Conservation (phyloP, 2,888 invertebrate species). For the Monopis laevigella region DNA sequence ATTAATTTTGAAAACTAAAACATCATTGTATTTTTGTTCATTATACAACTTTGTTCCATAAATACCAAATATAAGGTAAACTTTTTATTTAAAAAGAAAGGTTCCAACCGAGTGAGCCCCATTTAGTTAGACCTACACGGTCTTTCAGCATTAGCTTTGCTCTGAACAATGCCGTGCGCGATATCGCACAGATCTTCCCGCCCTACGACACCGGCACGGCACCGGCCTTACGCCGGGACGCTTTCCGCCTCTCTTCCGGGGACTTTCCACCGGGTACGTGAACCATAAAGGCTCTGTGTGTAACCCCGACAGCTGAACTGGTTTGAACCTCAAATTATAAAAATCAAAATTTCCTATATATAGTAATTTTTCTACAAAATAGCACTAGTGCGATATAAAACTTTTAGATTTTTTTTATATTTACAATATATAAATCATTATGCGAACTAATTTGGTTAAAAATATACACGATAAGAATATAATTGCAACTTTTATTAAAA, state of each 20-base stretch:
- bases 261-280: slow-evolving; percentile 63
- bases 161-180: slow-evolving; percentile 54
- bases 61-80: too few relatives aligned
- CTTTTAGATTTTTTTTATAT: not conserved
- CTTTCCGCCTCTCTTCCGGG: slow-evolving; percentile 64
- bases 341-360: not conserved
- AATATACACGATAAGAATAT: too few relatives aligned
- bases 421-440: not conserved
- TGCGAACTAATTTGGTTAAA: too few relatives aligned
- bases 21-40: too few relatives aligned
- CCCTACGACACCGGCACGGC: slow-evolving; percentile 43
- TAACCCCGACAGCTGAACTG: slow-evolving; percentile 60
- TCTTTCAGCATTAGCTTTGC: slow-evolving; percentile 55
- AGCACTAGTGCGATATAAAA: slow-evolving; percentile 33
- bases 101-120: slow-evolving; percentile 64
- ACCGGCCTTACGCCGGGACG: slow-evolving; percentile 43
- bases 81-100: slow-evolving; percentile 22
- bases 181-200: slow-evolving; percentile 38
- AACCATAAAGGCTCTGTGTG: slow-evolving; percentile 43
- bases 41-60: too few relatives aligned
- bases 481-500: too few relatives aligned
- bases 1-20: too few relatives aligned
- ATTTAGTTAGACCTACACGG: slow-evolving; percentile 44
- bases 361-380: not conserved
- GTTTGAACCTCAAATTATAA: slow-evolving; percentile 35